Base-by-base conservation (phyloP, 2,113 vertebrate genomes). In the Forbesichthys papilliferus region DNA sequence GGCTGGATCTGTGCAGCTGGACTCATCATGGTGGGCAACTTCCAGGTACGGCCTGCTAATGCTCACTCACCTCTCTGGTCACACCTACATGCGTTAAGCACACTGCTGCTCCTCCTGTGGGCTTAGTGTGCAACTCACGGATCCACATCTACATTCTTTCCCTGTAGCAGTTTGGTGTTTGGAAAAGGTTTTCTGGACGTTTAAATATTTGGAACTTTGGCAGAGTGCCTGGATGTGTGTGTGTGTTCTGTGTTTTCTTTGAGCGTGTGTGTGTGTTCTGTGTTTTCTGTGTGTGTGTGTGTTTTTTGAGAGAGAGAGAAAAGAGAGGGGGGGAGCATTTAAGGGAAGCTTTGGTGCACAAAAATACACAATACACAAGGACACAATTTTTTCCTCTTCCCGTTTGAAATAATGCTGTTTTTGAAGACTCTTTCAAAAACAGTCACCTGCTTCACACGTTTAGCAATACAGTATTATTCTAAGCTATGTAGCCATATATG, bases 11-110 rank as follows among this genome's bases (percentile, higher is more conserved):
- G 92, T 0, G 92, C 93, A 0, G 90, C 90, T 0, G 93, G 93
- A 51, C 93, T 94, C 83, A 90, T 89, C 69, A 90, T 94, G 82
- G 93, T 94, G 8, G 93, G 93, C 66, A 93, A 91, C 77, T 94
- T 94, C 65, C 93, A 94, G 91, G 93, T 94, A 87, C 16, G 34
- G 1, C 46, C 7, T 48, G 9, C 4, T 34, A 12, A 5, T 36
- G 10, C 11, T 36, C 11, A 34, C 9, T n/a, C 13, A 16, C 18
- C 12, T 16, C 12, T 54, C n/a, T 14, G 53, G 14, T 8, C 14
- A 14, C 9, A 54, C 3, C 53, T 13, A 7, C 53, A 9, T 54
- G 6, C n/a, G 8, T 16, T 54, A 42, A 6, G 36, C 36, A 42
- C 36, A 42, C 36, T 42, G 2, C 16, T 60, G 34, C 34, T 51